Base-by-base conservation (phyloP, 2,888 invertebrate species). In the Vannuccia rotundouncinata region DNA sequence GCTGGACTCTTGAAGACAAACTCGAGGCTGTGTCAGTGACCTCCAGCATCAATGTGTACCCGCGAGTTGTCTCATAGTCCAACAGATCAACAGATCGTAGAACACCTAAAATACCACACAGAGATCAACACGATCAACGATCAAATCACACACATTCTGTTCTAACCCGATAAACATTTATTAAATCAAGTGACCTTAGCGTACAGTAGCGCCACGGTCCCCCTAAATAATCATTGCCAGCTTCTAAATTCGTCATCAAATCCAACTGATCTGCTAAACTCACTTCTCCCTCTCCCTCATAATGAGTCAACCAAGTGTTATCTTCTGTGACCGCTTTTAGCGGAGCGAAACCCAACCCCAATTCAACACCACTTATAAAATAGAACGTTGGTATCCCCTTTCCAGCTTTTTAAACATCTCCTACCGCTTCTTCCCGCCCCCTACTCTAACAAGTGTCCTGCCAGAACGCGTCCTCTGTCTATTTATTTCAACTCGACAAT, bases 1-100 rank as follows among this genome's bases (percentile, higher is more conserved):
- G 75, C 75, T 5, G 75, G 29, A 75, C 30, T 29, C 30, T 30
- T 29, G 75, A 29, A 27, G 5, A 75, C 29, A 30, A 29, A 1
- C 30, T 28, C 25, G 30, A 17, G 25, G 22, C 30, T 22, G 75
- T 29, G 22, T 75, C 75, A 75, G 75, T 75, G 1, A 75, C 75
- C 1, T 30, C 29, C 25, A 75, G 22, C n/a, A 27, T 75, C 25
- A 75, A 27, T 30, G n/a, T 29, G 17, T 75, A 75, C 2, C 27
- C 29, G n/a, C 29, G 22, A 25, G 17, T 75, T 0, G 75, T 75
- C 75, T 75, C 75, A 30, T 25, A 75, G 75, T 75, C 75, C 2
- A 75, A 22, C 25, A 29, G 29, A 27, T 75, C 75, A 29, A 30
- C 30, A 29, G 75, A 25, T 1, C 30, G 29, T 2, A 75, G 29